Evolutionary conservation across 2,888 invertebrate genomes (phyloP).

Genomic region (Troides helena): DNA sequence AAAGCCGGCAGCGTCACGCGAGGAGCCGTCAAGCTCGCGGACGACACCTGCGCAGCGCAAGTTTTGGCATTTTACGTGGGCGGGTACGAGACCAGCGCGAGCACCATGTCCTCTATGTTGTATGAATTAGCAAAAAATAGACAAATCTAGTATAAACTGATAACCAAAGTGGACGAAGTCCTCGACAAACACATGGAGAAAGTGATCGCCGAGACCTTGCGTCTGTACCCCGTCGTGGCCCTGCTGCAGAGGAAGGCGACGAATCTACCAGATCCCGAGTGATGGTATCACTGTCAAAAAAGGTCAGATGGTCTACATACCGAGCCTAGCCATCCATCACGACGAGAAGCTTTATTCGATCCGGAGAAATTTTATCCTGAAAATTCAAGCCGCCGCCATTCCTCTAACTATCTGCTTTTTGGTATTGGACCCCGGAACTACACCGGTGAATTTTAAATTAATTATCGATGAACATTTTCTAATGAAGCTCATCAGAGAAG

Average conservation of each 20-base stretch:
- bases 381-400: not conserved
- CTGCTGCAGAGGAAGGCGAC: not conserved
- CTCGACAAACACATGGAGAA: slow-evolving; percentile 38
- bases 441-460: not conserved
- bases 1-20: not conserved
- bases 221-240: not conserved
- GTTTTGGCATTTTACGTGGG: slow-evolving; percentile 65
- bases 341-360: slow-evolving; percentile 3
- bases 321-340: not conserved
- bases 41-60: slow-evolving; percentile 51
- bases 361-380: not conserved
- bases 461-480: no score
- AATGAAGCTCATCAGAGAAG: no score
- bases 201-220: slow-evolving; percentile 1
- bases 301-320: not conserved
- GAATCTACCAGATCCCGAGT: not conserved
- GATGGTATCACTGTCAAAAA: not conserved
- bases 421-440: not conserved
- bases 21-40: not conserved
- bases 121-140: slow-evolving; percentile 57
- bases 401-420: not conserved
- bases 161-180: slow-evolving; percentile 36
- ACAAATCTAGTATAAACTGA: slow-evolving; percentile 53
- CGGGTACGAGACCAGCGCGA: slow-evolving; percentile 69
- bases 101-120: slow-evolving; percentile 54